phyloP scores from a whole-genome alignment of 2,113 vertebrate species.

The Chelonoidis abingdonii region DNA sequence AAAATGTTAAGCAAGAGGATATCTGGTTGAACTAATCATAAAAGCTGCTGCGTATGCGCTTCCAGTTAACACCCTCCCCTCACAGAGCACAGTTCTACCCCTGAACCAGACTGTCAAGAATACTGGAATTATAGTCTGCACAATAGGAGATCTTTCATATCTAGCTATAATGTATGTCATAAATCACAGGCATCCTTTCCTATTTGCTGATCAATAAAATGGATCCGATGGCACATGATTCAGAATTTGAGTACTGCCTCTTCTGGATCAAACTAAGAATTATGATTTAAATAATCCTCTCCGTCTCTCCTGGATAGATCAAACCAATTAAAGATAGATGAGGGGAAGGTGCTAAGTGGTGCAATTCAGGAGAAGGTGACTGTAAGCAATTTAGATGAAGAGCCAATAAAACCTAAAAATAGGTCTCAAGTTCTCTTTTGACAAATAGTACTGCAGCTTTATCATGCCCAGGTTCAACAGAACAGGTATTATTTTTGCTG shows the following conservation, averaged over 20 bases:
- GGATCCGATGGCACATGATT: neutral
- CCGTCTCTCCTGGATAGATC: neutral
- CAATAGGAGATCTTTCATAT: neutral
- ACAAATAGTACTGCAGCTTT: conserved; percentile 1
- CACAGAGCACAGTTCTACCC: neutral
- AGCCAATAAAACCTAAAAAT: neutral
- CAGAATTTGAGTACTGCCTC: conserved; percentile 10
- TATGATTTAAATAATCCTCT: neutral
- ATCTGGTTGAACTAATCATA: neutral
- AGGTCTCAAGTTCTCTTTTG: neutral
- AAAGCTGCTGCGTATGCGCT: neutral
- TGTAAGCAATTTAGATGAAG: neutral
- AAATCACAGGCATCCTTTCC: neutral
- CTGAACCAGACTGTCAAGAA: neutral
- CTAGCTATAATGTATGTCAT: neutral
- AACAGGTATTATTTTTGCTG: neutral
- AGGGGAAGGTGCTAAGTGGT: neutral
- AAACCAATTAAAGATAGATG: conserved; percentile 2
- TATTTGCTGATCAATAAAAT: conserved; percentile 36
- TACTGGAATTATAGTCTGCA: neutral
- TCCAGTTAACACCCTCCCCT: neutral
- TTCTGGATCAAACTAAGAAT: neutral
- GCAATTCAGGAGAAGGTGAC: neutral
- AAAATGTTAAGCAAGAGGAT: neutral
- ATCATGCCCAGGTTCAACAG: neutral